Base-by-base conservation (phyloP, 2,888 invertebrate genomes). In the Sesia apiformis region DNA sequence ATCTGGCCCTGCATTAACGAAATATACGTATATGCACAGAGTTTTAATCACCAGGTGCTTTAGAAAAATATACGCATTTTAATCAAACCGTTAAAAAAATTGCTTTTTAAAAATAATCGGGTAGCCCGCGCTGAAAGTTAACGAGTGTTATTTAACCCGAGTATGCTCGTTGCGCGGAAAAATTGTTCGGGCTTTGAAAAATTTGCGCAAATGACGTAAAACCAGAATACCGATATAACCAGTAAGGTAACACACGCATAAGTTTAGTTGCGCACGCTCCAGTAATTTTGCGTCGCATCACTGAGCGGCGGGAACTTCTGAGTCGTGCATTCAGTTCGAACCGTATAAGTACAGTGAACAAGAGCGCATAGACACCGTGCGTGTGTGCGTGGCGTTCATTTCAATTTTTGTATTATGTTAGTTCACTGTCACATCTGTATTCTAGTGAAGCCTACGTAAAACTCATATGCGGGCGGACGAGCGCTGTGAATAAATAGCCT, bases 121-220 rank as follows among this genome's bases (percentile, higher is more conserved):
- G 66, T 63, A 64, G 66, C 69, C 74, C 75, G 77, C 71, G 74
- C 73, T 70, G 74, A 73, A 84, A 83, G 85, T 85, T 84, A 87
- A 87, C 84, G 86, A 86, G 86, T 76, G 84, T 76, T 85, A 84
- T 86, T 87, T 84, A 82, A 80, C 70, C 70, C 70, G 64, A 65
- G 69, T 63, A 62, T 64, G 73, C 71, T 70, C 75, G 73, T 74
- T 74, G 66, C 65, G 69, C 66, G 64, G 69, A 78, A 81, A 84
- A 85, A 84, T 73, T 73, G 74, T 75, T 72, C 65, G 66, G 72
- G 72, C 82, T 84, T 84, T 85, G 81, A 84, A 85, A 86, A 79
- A 78, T 77, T 79, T 75, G 59, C 73, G 67, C 69, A 77, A 86
- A 87, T 83, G 80, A 84, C 80, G 80, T 80, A 76, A 23, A 23